Base-by-base conservation (phyloP, 2,888 invertebrate species). In the Sturmia bella region DNA sequence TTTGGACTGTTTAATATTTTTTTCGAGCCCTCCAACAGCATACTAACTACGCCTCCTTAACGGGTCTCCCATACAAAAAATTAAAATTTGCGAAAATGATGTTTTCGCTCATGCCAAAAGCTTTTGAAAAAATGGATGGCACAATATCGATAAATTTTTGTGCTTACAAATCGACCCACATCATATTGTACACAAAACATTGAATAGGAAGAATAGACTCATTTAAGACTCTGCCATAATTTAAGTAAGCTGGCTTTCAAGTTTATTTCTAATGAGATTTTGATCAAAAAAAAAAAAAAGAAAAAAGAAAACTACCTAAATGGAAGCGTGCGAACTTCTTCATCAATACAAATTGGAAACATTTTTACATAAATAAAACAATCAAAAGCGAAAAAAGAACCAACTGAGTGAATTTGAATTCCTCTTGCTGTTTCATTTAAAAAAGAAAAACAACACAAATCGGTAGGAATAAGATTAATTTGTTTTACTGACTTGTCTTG, bases 381-480 rank as follows among this genome's bases (percentile, higher is more conserved):
- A 52, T 72, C 56, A 75, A 77, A 79, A 74, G 19, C 37, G 39
- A 54, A 69, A 27, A 37, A 54, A 48, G 3, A 66, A 52, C 15
- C 45, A 24, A 75, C 3, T 27, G 27, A 6, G 13, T 50, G 54
- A 78, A 70, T 61, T 54, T 24, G 37, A 56, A 74, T 59, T 77
- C 57, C 61, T 69, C 63, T 70, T 45, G 69, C 37, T 57, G 37
- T 43, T 75, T 50, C 63, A 17, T 39, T 64, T 2, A 9, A 19
- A 9, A 19, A 69, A 11, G 15, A 3, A 32, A 32, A 32, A 70
- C 66, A 74, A 74, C 45, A 68, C 21, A 68, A 83, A 76, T 78
- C 83, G 56, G 73, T 75, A 75, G 76, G 80, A 85, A 85, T 78
- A 85, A 85, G 85, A 85, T 85, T 85, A 85, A 85, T 85, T 82